Percentiles rank a stretch among this genome's conserved stretches.
Evolutionary conservation across 2,113 vertebrate species (phyloP).

Genomic region (Rhodinocichla rosea): DNA sequence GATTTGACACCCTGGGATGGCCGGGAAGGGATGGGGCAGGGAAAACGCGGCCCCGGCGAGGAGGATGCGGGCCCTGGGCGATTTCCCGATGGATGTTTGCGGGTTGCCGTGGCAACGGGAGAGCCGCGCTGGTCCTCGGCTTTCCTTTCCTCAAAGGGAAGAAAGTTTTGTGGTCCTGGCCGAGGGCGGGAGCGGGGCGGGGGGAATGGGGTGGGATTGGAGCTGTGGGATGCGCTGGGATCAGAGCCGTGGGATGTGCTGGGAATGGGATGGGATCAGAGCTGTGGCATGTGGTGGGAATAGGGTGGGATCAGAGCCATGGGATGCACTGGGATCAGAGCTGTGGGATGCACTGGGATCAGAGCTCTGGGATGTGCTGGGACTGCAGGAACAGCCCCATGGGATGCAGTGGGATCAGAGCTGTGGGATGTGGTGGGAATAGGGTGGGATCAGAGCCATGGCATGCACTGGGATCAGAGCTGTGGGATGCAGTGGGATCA

Average conservation of each 20-base stretch:
- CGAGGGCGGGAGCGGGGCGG: too few species aligned
- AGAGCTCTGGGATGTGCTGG: background rate
- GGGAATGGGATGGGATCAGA: too few species aligned
- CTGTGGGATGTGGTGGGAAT: background rate
- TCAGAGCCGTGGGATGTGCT: too few species aligned
- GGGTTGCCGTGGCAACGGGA: conserved; percentile 64
- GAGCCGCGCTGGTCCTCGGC: background rate
- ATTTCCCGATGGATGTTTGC: conserved; percentile 37
- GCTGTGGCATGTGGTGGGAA: too few species aligned
- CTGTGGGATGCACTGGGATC: background rate
- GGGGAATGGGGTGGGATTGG: background rate
- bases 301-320: too few species aligned
- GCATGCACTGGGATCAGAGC: background rate
- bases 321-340: background rate
- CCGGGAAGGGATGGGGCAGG: background rate
- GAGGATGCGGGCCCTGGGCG: background rate
- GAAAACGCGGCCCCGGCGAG: background rate
- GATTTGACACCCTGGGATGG: background rate
- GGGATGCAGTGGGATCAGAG: background rate
- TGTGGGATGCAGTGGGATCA: background rate
- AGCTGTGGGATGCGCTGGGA: background rate
- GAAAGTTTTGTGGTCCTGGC: conserved; percentile 41
- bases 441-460: background rate
- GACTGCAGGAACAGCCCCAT: too few species aligned
- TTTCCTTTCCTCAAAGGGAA: conserved; percentile 29